Base-by-base conservation (phyloP, 2,888 invertebrate genomes). In the Habroteleia sp. region DNA sequence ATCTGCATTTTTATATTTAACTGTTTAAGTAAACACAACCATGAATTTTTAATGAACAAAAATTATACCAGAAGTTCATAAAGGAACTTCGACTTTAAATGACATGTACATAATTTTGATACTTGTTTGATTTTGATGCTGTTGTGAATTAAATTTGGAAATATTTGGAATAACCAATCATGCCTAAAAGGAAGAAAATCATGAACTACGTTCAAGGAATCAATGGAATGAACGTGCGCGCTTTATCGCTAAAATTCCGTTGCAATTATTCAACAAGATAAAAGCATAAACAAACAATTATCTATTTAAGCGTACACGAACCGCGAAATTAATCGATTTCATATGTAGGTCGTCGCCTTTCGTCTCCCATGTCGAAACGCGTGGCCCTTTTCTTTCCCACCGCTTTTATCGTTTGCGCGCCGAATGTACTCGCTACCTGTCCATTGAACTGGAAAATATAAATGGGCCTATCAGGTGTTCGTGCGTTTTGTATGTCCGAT, bases 381-480 rank as follows among this genome's bases (percentile, higher is more conserved):
- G 29, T 7, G 33, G 3, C 13, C 37, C 35, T 58, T 33, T 58
- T 41, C 29, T 58, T 58, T 10, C 11, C 4, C 17, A 48, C 23
- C 41, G 50, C 41, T 39, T 13, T 39, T 29, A 1, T 4, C 42
- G 37, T 4, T 27, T 16, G 11, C 14, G 20, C 2, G 17, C 29
- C 14, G 33, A 60, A 37, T 8, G 16, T 10, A 11, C 10, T 4
- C n/a, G 17, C 44, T 23, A 5, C 11, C 5, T 39, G 54, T 14
- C 42, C 54, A 17, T 31, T 65, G 35, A 37, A 54, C 54, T 29
- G 54, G 29, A 54, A 66, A 66, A 46, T 54, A 39, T 54, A 44
- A 42, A 52, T 44, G 33, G 44, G 23, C 20, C 42, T 65, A 54
- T 27, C 27, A n/a, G 11, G 10, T 10, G 44, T 13, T 3, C 23